phyloP scores from a whole-genome alignment of 2,797 vertebrate genomes.

The Clarias fuscus region DNA sequence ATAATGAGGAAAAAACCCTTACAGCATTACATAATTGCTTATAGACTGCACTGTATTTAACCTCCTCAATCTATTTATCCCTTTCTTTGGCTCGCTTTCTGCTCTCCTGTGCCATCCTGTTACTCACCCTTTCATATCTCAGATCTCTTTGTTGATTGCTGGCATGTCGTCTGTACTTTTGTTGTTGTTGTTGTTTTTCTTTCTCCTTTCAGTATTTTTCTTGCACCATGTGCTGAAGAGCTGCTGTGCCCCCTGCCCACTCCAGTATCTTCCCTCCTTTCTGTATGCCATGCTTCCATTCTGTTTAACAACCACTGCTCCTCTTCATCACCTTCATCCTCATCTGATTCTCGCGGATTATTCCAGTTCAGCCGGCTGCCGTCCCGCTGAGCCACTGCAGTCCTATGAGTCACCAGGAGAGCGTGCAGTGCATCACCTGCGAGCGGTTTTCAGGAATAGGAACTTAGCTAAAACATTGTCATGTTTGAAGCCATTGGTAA shows the following conservation, averaged over 20 bases:
- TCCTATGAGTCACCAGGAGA: slow-evolving; percentile 42
- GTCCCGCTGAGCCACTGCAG: slow-evolving; percentile 17
- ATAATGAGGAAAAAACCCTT: not conserved
- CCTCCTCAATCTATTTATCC: slow-evolving; percentile 14
- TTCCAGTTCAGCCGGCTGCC: slow-evolving; percentile 47
- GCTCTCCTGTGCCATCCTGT: slow-evolving; percentile 68
- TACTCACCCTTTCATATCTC: slow-evolving; percentile 55
- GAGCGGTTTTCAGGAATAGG: slow-evolving; percentile 25
- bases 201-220: slow-evolving; percentile 82
- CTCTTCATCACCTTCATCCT: slow-evolving; percentile 43
- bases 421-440: slow-evolving; percentile 29
- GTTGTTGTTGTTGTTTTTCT: slow-evolving; percentile 62
- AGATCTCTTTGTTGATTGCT: slow-evolving; percentile 75
- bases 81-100: slow-evolving; percentile 14
- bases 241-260: slow-evolving; percentile 72
- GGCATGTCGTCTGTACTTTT: slow-evolving; percentile 74
- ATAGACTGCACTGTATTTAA: slow-evolving; percentile 21
- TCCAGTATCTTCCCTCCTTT: slow-evolving; percentile 77
- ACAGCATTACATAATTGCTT: not conserved
- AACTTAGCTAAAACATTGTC: not conserved
- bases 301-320: slow-evolving; percentile 45
- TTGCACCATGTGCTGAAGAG: slow-evolving; percentile 74
- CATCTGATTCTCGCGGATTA: slow-evolving; percentile 1
- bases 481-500: not conserved
- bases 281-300: slow-evolving; percentile 71